Percentiles rank a stretch among this genome's conserved stretches.
phyloP scores from a whole-genome alignment of 2,797 vertebrate species.

The Echiichthys vipera region DNA sequence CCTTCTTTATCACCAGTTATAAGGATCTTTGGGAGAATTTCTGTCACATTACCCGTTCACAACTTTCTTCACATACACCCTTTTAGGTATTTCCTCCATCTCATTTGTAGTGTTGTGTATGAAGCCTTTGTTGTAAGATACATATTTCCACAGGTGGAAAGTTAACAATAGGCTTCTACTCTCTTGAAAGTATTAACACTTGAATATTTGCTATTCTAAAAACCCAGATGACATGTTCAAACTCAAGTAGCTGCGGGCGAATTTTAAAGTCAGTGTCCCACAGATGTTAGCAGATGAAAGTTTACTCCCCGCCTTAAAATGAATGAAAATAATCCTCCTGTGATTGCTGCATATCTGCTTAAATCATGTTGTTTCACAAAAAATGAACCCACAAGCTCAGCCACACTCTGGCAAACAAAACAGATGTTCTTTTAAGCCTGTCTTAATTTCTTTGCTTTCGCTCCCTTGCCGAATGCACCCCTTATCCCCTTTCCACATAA shows the following conservation, averaged over 20 bases:
- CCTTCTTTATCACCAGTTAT: constrained; percentile 30
- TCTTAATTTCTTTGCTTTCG: constrained; percentile 23
- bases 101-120: constrained; percentile 4
- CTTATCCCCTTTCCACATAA: constrained; percentile 17
- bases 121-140: constrained; percentile 6
- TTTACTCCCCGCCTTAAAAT: constrained; percentile 15
- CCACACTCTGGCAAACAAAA: constrained; percentile 13
- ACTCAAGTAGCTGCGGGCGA: neutral
- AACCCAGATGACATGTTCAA: constrained; percentile 8
- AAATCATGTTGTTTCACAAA: constrained; percentile 2
- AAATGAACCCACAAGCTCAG: constrained; percentile 6
- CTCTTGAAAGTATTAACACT: neutral
- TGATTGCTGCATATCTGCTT: constrained; percentile 1
- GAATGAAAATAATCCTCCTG: neutral
- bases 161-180: neutral
- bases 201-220: neutral
- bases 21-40: constrained; percentile 27
- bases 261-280: neutral
- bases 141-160: constrained; percentile 5
- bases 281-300: neutral
- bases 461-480: neutral
- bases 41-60: constrained; percentile 25
- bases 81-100: constrained; percentile 9
- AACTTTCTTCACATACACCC: constrained; percentile 14
- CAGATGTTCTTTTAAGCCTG: constrained; percentile 35